Evolutionary conservation across 2,113 vertebrate species (phyloP).

Genomic region (Himantopus leucocephalus): DNA sequence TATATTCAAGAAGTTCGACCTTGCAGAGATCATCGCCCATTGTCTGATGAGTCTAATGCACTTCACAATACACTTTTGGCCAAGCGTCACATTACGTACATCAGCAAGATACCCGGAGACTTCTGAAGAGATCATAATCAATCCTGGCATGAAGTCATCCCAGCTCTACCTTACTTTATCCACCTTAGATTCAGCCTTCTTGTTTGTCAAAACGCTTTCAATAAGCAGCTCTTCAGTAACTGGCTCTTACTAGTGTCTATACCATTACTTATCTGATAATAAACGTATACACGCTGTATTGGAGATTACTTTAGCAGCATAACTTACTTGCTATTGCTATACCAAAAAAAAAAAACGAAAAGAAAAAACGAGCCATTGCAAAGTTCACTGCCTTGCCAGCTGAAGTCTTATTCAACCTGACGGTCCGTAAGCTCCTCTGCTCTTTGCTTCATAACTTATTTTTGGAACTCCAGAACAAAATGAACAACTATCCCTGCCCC

Average conservation of each 20-base stretch:
- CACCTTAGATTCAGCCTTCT: neutral
- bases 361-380: neutral
- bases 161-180: neutral
- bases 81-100: rapidly evolving
- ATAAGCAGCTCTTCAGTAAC: neutral
- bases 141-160: neutral
- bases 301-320: rapidly evolving
- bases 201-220: neutral
- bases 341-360: neutral
- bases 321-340: neutral
- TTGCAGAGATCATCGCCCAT: neutral
- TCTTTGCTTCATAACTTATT: neutral
- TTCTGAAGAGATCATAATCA: neutral
- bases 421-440: rapidly evolving
- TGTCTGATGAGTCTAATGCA: rapidly evolving
- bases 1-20: neutral
- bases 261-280: neutral
- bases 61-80: neutral
- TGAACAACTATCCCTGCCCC: neutral
- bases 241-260: neutral
- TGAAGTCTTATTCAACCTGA: neutral
- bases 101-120: neutral
- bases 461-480: neutral
- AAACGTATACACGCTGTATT: rapidly evolving
- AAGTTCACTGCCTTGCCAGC: neutral